phyloP scores from a whole-genome alignment of 64 coral and sea anemone species.

The Pocillopora verrucosa region DNA sequence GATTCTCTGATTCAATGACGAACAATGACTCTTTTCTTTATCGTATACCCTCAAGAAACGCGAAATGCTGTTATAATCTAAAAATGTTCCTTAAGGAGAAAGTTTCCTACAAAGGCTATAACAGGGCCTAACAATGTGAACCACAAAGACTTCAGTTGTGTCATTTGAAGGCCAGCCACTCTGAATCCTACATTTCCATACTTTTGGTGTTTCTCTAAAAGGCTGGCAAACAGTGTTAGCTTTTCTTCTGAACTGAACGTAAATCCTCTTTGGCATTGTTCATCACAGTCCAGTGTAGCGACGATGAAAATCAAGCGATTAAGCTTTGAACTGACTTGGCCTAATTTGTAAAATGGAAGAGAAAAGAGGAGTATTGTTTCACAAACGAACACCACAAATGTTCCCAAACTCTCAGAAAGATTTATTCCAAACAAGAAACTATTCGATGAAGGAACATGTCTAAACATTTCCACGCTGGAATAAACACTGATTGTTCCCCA shows the following conservation, averaged over 20 bases:
- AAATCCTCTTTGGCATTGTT: conserved; percentile 25
- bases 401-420: conserved; percentile 50
- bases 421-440: conserved; percentile 15
- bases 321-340: conserved; percentile 49
- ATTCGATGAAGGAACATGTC: conserved; percentile 4
- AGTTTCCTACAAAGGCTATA: conserved; percentile 70
- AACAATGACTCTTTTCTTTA: no score
- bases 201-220: conserved; percentile 49
- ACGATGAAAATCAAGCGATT: conserved; percentile 46
- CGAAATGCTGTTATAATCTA: not conserved
- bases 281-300: conserved; percentile 45
- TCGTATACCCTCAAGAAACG: no score
- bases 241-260: conserved; percentile 49
- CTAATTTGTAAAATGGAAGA: conserved; percentile 44
- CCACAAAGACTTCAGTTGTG: conserved; percentile 67
- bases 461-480: conserved; percentile 62
- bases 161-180: conserved; percentile 61
- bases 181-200: conserved; percentile 69
- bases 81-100: conserved; percentile 64
- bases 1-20: no score
- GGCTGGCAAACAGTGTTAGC: conserved; percentile 30
- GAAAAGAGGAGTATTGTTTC: conserved; percentile 56
- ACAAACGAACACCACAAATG: conserved; percentile 51
- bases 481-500: conserved; percentile 78
- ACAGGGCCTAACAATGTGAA: conserved; percentile 56